Conservation (phyloP, 2,113 vertebrate genomes). For the Boulengeromyrus knoepffleri region DNA sequence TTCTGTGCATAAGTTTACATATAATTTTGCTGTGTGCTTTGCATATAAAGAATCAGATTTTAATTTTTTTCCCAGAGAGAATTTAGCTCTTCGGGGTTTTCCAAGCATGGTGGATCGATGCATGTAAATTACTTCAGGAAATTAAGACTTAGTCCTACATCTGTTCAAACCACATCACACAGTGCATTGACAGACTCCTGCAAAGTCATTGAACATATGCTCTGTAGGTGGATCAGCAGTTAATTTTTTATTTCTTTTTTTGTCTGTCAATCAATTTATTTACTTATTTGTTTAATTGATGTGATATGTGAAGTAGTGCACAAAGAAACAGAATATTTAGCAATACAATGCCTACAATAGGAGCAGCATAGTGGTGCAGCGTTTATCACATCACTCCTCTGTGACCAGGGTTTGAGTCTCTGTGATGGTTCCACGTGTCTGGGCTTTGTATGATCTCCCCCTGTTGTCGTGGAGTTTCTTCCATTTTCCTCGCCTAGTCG, state of each 20-base stretch:
- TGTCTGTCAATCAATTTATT: not conserved
- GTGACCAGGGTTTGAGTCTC: not conserved
- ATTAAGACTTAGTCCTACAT: not conserved
- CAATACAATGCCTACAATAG: not conserved
- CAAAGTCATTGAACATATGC: not conserved
- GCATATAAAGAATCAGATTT: not conserved
- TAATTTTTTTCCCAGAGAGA: not conserved
- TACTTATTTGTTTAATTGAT: not conserved
- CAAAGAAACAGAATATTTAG: not conserved
- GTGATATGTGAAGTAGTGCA: not conserved
- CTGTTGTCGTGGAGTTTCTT: not conserved
- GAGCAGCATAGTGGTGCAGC: not conserved
- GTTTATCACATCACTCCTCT: not conserved
- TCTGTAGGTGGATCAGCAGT: not conserved
- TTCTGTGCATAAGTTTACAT: not conserved
- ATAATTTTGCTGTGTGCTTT: not conserved
- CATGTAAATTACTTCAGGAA: slow-evolving; percentile 2
- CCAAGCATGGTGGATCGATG: slow-evolving; percentile 3
- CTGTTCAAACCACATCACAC: slow-evolving; percentile 6
- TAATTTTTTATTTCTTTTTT: not conserved
- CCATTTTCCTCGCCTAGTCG: not conserved
- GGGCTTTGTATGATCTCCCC: not conserved
- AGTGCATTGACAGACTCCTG: not conserved
- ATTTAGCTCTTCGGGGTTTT: not conserved
- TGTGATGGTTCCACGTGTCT: not conserved